Conservation (phyloP, 2,888 invertebrate genomes). For the Amiota communis region DNA sequence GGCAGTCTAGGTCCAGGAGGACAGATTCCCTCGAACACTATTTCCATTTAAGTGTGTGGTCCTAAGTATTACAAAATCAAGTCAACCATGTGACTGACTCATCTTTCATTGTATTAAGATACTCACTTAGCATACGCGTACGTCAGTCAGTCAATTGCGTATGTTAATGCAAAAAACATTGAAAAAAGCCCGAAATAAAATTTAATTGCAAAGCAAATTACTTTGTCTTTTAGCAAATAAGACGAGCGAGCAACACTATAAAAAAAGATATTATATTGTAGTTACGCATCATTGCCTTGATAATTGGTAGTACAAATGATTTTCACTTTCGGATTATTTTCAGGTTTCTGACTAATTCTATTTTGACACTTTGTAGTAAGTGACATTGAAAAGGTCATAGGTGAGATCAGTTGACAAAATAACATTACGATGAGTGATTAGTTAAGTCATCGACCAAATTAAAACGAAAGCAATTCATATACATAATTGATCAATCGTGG, state of each 20-base stretch:
- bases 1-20: too few relatives aligned
- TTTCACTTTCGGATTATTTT: conserved; percentile 17
- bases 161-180: conserved; percentile 9
- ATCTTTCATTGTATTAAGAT: background rate
- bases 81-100: too few relatives aligned
- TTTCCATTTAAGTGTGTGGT: too few relatives aligned
- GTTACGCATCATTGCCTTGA: conserved; percentile 17
- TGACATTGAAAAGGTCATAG: conserved; percentile 24
- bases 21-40: too few relatives aligned
- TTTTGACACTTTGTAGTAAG: background rate
- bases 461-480: too few relatives aligned
- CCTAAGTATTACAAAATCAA: too few relatives aligned
- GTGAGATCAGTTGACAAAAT: background rate
- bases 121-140: too few relatives aligned
- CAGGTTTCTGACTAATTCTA: conserved; percentile 15
- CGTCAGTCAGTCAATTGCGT: conserved; percentile 9
- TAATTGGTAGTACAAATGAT: background rate
- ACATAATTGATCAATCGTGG: too few relatives aligned
- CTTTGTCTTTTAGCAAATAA: conserved; percentile 4
- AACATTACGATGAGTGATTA: background rate
- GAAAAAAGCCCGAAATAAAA: conserved; percentile 22
- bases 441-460: too few relatives aligned
- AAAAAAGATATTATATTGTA: background rate
- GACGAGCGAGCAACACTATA: too few relatives aligned
- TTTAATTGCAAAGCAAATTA: conserved; percentile 4